Conservation (phyloP, 2,888 invertebrate genomes). For the Apodemia hepburni region DNA sequence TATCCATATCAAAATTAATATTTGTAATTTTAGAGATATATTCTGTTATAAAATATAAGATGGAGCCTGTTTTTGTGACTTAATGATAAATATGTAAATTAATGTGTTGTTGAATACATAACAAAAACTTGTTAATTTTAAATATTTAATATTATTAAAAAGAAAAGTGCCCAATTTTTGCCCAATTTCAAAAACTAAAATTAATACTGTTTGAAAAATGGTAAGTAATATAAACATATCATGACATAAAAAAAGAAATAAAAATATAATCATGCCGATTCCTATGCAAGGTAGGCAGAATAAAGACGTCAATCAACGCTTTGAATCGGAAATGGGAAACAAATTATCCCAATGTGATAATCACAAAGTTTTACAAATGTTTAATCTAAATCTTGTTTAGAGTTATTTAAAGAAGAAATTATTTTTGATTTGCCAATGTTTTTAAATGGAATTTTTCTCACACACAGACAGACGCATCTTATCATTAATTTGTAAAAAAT, state of each 20-base stretch:
- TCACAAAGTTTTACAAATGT: not conserved
- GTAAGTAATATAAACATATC: too few relatives aligned
- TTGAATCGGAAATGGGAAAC: not conserved
- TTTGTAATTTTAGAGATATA: slow-evolving; percentile 2
- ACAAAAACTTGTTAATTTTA: too few relatives aligned
- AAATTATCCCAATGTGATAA: not conserved
- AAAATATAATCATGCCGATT: not conserved
- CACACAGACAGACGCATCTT: not conserved
- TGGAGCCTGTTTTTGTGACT: slow-evolving; percentile 15
- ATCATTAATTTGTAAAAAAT: slow-evolving; percentile 14
- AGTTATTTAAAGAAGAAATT: not conserved
- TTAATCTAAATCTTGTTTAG: too few relatives aligned
- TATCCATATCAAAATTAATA: slow-evolving; percentile 13
- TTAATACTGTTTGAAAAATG: too few relatives aligned
- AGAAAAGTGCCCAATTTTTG: too few relatives aligned
- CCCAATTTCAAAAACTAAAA: too few relatives aligned
- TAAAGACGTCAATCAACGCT: not conserved
- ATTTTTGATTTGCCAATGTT: not conserved
- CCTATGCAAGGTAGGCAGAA: not conserved
- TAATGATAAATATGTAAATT: slow-evolving; percentile 10
- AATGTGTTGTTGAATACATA: not conserved
- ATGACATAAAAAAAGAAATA: too few relatives aligned
- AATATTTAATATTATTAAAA: too few relatives aligned
- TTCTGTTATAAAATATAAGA: slow-evolving; percentile 2
- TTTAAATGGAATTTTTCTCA: not conserved